Conservation (phyloP, 2,113 vertebrate genomes). For the Corythornis cristatus region DNA sequence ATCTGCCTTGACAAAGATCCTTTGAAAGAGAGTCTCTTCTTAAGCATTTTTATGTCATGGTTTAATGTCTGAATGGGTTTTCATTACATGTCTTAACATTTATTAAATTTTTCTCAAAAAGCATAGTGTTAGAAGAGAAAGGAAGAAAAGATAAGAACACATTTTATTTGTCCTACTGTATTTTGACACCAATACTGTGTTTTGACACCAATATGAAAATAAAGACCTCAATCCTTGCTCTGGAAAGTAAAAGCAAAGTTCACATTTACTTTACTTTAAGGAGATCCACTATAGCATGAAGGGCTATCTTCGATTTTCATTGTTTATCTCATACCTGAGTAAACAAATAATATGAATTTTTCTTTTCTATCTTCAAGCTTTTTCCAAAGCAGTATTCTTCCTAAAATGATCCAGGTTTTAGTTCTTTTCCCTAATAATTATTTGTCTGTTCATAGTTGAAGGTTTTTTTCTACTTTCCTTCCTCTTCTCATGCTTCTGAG, state of each 20-base stretch:
- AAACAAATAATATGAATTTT: neutral
- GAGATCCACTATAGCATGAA: neutral
- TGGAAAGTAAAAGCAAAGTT: neutral
- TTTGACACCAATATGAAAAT: neutral
- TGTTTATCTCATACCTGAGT: neutral
- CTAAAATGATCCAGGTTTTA: neutral
- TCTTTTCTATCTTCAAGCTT: neutral
- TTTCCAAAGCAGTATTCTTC: neutral
- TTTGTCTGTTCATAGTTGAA: neutral
- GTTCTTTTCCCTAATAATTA: neutral
- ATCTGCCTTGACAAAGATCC: neutral
- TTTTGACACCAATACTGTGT: neutral
- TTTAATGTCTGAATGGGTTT: neutral
- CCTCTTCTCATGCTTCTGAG: neutral
- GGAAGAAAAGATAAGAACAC: fast-evolving
- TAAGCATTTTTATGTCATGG: neutral
- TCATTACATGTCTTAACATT: neutral
- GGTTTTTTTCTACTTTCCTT: neutral
- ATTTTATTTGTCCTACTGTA: neutral
- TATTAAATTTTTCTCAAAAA: neutral
- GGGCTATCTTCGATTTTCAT: neutral
- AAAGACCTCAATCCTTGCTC: neutral
- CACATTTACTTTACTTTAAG: neutral
- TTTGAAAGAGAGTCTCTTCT: neutral
- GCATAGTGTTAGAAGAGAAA: neutral